Conservation (phyloP, 92 coral and sea anemone genomes). For the Desmophyllum pertusum region DNA sequence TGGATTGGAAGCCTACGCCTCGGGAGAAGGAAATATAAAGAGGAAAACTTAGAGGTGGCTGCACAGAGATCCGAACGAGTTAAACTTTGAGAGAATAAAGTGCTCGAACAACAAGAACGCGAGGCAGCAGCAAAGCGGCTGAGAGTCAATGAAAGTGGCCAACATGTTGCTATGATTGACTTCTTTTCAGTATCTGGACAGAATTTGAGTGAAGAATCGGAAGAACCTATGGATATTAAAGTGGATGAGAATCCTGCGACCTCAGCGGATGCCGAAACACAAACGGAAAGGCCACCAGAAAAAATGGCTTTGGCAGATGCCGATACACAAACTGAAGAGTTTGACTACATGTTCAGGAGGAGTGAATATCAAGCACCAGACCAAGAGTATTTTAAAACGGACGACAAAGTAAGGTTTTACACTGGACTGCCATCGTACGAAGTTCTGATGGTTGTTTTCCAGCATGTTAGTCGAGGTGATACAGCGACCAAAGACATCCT, state of each 20-base stretch:
- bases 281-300: not conserved
- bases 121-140: not conserved
- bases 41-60: not conserved
- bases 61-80: constrained; percentile 23
- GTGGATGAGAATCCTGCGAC: too few species aligned
- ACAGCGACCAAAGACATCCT: constrained; percentile 35
- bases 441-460: constrained; percentile 13
- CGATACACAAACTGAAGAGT: constrained; percentile 39
- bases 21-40: constrained; percentile 8
- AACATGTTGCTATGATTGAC: constrained; percentile 5
- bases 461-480: constrained; percentile 50
- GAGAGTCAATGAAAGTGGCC: too few species aligned
- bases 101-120: constrained; percentile 18
- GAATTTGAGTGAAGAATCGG: constrained; percentile 20
- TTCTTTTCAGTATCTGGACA: constrained; percentile 8
- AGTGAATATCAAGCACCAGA: constrained; percentile 37
- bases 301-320: constrained; percentile 16
- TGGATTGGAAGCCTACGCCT: constrained; percentile 47
- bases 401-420: too few species aligned
- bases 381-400: constrained; percentile 29
- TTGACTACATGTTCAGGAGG: constrained; percentile 24
- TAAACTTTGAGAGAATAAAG: constrained; percentile 14
- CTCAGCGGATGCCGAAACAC: constrained; percentile 51
- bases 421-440: constrained; percentile 40
- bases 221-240: too few species aligned